These are phyloP conservation scores for Sitophilus oryzae DNA, from an alignment of 1,140 invertebrate genomes.

Conservation along the genomic window DNA sequence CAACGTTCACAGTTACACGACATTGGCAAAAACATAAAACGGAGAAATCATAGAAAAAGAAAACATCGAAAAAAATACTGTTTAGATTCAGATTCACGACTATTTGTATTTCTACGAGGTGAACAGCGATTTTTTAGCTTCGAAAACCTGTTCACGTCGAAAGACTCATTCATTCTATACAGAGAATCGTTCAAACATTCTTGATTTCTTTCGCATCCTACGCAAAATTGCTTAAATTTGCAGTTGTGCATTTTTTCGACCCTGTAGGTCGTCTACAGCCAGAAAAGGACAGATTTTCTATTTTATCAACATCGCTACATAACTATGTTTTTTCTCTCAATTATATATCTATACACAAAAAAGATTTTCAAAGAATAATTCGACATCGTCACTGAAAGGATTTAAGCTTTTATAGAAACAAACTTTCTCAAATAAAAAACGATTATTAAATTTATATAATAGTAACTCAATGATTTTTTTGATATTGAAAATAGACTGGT, in stretches of 20 bases:
- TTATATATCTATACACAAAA: conserved; percentile 7
- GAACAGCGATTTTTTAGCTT: no score
- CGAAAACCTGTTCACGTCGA: no score
- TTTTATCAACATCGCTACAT: conserved; percentile 12
- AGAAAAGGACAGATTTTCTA: conserved; percentile 9
- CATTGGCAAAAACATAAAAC: conserved; percentile 36
- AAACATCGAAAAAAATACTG: conserved; percentile 37
- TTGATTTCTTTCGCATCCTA: conserved; percentile 25
- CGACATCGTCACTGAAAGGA: no score
- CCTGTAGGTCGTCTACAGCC: conserved; percentile 3
- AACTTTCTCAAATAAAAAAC: no score
- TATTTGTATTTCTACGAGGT: conserved; percentile 24
- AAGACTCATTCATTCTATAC: conserved; percentile 22
- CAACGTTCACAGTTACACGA: conserved; percentile 35
- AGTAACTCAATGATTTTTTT: background rate
- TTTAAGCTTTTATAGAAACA: no score
- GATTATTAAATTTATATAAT: background rate
- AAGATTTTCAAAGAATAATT: conserved; percentile 1
- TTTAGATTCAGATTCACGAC: conserved; percentile 35
- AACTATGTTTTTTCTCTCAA: no score
- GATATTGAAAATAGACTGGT: conserved; percentile 7
- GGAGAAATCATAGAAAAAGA: conserved; percentile 33
- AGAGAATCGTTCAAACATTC: conserved; percentile 15
- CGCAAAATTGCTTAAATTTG: conserved; percentile 37
- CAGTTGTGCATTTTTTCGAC: conserved; percentile 10